These are phyloP conservation scores for Nomada fabriciana DNA, from an alignment of 2,888 invertebrate species.

Conservation along the genomic window DNA sequence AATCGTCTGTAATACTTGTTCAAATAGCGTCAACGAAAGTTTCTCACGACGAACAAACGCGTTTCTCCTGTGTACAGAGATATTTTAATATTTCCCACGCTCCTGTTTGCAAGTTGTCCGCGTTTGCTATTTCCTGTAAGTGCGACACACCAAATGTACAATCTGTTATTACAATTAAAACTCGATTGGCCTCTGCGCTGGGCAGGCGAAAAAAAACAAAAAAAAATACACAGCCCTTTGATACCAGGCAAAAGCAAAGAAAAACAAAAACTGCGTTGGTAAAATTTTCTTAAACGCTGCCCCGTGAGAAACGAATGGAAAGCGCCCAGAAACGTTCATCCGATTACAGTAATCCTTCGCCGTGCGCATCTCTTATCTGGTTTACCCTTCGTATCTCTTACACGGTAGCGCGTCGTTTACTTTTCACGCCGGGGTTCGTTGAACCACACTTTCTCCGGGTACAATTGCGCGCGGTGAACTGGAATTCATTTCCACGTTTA, in stretches of 20 bases:
- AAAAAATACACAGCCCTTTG: neutral
- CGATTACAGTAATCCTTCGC: slow-evolving; percentile 3
- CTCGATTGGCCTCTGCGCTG: neutral
- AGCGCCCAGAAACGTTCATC: slow-evolving; percentile 37
- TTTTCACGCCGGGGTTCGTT: slow-evolving; percentile 23
- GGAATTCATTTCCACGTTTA: slow-evolving; percentile 29
- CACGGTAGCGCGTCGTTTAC: slow-evolving; percentile 16
- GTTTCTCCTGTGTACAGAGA: too few relatives aligned
- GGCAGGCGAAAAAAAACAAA: too few relatives aligned
- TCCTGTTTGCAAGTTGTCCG: too few relatives aligned
- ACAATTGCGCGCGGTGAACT: slow-evolving; percentile 1
- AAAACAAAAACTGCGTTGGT: slow-evolving; percentile 4
- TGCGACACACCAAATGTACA: too few relatives aligned
- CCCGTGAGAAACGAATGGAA: slow-evolving; percentile 51
- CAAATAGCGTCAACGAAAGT: slow-evolving; percentile 11
- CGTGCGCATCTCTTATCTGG: slow-evolving; percentile 28
- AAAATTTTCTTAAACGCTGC: neutral
- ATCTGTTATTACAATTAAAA: neutral
- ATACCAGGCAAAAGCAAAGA: neutral
- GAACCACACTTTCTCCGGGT: slow-evolving; percentile 20
- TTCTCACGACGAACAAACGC: too few relatives aligned
- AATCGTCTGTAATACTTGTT: slow-evolving; percentile 32
- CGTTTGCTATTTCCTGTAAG: too few relatives aligned
- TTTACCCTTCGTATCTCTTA: slow-evolving; percentile 20
- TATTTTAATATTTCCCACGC: too few relatives aligned